These are phyloP conservation scores for Gambusia affinis DNA, from an alignment of 2,113 vertebrate genomes.

Conservation along the genomic window DNA sequence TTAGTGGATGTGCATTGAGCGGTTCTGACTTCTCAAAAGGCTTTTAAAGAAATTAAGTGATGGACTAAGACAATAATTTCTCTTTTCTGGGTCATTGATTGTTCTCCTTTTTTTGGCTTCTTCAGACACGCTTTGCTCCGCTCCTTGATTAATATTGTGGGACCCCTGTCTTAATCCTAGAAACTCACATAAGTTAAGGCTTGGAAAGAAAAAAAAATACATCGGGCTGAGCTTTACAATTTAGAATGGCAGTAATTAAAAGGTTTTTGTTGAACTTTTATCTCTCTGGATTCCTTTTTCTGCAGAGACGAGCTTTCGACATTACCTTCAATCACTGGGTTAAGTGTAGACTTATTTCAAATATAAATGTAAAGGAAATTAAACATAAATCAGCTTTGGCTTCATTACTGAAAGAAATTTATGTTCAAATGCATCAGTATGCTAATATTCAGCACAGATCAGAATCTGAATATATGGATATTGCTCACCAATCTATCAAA, in stretches of 20 bases:
- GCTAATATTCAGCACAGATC: conserved; percentile 13
- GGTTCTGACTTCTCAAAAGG: conserved; percentile 87
- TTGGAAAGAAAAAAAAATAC: conserved; percentile 19
- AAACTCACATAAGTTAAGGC: conserved; percentile 62
- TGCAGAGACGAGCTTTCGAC: neutral
- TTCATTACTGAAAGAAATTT: conserved; percentile 7
- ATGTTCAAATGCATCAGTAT: conserved; percentile 6
- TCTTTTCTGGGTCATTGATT: conserved; percentile 93
- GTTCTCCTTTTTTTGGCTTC: conserved; percentile 82
- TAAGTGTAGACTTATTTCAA: neutral
- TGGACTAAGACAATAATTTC: conserved; percentile 91
- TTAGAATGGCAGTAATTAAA: conserved; percentile 36
- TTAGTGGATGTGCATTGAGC: conserved; percentile 78
- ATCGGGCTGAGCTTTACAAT: conserved; percentile 21
- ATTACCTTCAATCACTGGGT: neutral
- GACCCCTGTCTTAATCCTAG: conserved; percentile 87
- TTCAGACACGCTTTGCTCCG: conserved; percentile 85
- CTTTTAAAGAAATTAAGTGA: conserved; percentile 95
- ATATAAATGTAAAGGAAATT: neutral
- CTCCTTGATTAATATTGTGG: conserved; percentile 85
- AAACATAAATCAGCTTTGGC: neutral
- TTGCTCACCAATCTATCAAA: conserved; percentile 19
- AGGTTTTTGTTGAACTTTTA: conserved; percentile 20
- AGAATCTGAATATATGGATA: conserved; percentile 17
- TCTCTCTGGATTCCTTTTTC: conserved; percentile 23